Evolutionary conservation across 1,140 invertebrate genomes (phyloP).

Genomic region (Pseudomyrmex dendroicus): DNA sequence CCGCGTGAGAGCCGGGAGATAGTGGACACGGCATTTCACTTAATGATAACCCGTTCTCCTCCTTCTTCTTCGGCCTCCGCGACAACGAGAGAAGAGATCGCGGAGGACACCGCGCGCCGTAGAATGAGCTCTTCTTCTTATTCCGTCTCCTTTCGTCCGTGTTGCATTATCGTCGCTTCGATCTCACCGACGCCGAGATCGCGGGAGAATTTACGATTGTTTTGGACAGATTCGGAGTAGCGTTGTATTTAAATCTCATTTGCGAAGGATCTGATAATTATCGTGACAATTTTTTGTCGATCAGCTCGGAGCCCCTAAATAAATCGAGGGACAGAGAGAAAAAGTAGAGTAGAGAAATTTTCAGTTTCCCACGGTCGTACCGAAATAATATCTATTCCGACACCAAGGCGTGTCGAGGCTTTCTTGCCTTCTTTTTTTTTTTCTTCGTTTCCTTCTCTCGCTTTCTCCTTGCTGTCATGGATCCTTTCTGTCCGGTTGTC

Average conservation of each 20-base stretch:
- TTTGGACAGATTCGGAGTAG: constrained; percentile 48
- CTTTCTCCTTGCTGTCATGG: not conserved
- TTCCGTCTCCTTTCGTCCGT: constrained; percentile 46
- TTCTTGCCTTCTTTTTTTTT: constrained; percentile 15
- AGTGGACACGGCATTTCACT: constrained; percentile 85
- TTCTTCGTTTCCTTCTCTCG: not conserved
- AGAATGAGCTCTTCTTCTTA: constrained; percentile 30
- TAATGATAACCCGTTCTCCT: constrained; percentile 82
- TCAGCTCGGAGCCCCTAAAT: constrained; percentile 1
- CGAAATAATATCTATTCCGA: constrained; percentile 47
- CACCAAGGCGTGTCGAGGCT: constrained; percentile 50
- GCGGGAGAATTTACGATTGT: constrained; percentile 38
- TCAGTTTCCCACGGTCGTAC: constrained; percentile 70
- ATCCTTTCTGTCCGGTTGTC: constrained; percentile 40
- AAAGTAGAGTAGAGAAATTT: constrained; percentile 22
- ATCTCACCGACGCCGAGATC: constrained; percentile 57
- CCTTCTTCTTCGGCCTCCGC: constrained; percentile 45
- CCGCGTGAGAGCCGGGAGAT: constrained; percentile 80
- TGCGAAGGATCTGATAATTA: not conserved
- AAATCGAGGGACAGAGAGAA: constrained; percentile 4
- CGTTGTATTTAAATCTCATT: not conserved
- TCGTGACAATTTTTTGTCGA: not conserved
- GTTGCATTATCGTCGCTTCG: constrained; percentile 52
- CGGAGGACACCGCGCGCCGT: constrained; percentile 10
- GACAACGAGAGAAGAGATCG: constrained; percentile 29